Percentiles rank a stretch among this genome's conserved stretches.
Conservation (phyloP, 1,140 invertebrate species). For the Anthonomus grandis region DNA sequence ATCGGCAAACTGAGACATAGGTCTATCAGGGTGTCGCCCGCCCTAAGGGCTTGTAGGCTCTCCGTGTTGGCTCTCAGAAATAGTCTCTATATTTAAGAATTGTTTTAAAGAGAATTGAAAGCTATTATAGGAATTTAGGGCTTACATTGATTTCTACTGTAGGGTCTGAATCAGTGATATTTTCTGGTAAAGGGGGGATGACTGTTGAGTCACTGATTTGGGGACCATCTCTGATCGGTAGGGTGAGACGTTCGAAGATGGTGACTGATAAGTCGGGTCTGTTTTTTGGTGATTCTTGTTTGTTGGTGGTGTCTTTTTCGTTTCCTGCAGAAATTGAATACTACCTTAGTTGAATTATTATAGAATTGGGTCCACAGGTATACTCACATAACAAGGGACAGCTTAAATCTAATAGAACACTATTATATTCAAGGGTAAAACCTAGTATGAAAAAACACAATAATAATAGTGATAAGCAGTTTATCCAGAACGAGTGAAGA, state of each 20-base stretch:
- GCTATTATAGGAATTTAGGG: background rate
- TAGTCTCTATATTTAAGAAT: conserved; percentile 49
- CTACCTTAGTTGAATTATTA: no score
- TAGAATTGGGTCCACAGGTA: no score
- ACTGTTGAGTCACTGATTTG: conserved; percentile 27
- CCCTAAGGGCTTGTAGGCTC: conserved; percentile 59
- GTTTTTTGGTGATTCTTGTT: conserved; percentile 57
- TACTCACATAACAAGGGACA: no score
- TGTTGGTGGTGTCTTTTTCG: conserved; percentile 56
- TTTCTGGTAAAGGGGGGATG: conserved; percentile 44
- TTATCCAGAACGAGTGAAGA: no score
- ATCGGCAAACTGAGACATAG: conserved; percentile 73
- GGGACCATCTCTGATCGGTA: conserved; percentile 58
- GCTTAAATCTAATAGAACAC: no score
- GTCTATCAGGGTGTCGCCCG: conserved; percentile 75
- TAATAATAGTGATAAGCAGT: no score
- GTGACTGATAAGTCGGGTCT: conserved; percentile 61
- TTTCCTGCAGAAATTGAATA: conserved; percentile 41
- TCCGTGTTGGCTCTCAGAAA: conserved; percentile 59
- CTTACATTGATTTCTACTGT: conserved; percentile 44
- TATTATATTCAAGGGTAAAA: no score
- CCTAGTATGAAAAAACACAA: no score
- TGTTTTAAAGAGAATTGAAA: conserved; percentile 1
- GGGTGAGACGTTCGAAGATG: conserved; percentile 64
- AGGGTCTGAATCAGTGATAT: conserved; percentile 43